Percentiles rank a stretch among this genome's conserved stretches.
phyloP scores from a whole-genome alignment of 2,888 invertebrate genomes.

The Ditula angustiorana region DNA sequence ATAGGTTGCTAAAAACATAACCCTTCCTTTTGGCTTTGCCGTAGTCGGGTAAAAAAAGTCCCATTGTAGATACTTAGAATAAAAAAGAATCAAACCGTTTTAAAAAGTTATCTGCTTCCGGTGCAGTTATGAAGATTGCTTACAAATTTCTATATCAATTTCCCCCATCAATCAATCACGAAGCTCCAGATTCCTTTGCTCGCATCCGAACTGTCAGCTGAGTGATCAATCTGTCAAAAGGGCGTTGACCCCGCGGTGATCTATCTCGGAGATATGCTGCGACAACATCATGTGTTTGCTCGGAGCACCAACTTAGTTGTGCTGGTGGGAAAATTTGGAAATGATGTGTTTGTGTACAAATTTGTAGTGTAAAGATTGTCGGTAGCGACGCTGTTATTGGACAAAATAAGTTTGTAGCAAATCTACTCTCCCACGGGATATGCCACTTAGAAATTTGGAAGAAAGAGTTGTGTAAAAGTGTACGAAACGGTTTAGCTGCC shows the following conservation, averaged over 20 bases:
- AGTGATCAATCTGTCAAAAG: constrained; percentile 24
- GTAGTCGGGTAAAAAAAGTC: no score
- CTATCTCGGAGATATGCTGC: constrained; percentile 51
- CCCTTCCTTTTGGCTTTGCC: no score
- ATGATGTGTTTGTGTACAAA: neutral
- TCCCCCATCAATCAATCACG: constrained; percentile 10
- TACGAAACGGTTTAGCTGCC: neutral
- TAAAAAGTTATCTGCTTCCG: no score
- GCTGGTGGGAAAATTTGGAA: constrained; percentile 40
- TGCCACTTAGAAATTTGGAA: constrained; percentile 11
- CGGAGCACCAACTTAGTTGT: constrained; percentile 39
- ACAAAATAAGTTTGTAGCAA: neutral
- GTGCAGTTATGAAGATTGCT: neutral
- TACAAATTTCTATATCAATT: constrained; percentile 10
- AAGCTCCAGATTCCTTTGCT: constrained; percentile 2
- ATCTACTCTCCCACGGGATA: constrained; percentile 11
- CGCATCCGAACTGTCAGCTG: constrained; percentile 19
- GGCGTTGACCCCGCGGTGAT: constrained; percentile 40
- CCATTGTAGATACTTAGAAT: no score
- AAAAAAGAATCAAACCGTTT: no score
- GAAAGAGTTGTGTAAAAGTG: neutral
- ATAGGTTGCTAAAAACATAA: no score
- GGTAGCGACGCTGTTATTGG: neutral
- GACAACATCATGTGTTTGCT: constrained; percentile 49
- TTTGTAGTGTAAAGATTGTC: neutral